Evolutionary conservation across 2,113 vertebrate genomes (phyloP).

Genomic region (Elephas maximus): DNA sequence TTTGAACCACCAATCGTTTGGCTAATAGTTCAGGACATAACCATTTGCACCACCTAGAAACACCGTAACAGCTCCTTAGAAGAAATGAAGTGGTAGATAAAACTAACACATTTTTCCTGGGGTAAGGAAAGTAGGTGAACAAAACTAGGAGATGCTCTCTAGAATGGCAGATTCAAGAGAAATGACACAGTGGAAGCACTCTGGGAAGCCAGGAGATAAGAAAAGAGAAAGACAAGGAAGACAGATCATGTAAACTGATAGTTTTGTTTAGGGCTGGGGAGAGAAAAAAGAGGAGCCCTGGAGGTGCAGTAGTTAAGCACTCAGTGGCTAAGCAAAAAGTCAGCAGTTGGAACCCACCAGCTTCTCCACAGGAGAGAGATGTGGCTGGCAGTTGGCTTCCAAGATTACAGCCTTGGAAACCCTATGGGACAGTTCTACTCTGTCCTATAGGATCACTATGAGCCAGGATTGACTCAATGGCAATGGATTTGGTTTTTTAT

Average conservation of each 20-base stretch:
- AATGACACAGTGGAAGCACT: accelerated
- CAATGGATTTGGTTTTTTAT: no score
- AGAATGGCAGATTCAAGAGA: background rate
- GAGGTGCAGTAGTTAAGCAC: no score
- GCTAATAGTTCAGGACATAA: background rate
- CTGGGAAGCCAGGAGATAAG: background rate
- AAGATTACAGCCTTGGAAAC: no score
- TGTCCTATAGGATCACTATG: no score
- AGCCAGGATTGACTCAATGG: no score
- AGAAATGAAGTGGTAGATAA: background rate
- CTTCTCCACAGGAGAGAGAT: no score
- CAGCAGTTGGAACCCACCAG: no score
- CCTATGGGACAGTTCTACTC: no score
- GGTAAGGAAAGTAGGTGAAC: background rate
- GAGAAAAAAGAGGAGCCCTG: no score
- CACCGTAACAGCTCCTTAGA: background rate
- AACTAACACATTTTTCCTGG: background rate
- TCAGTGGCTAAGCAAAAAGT: no score
- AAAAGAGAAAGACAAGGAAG: background rate
- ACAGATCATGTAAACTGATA: background rate
- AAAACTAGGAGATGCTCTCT: accelerated
- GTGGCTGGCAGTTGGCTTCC: no score
- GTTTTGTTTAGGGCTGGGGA: background rate
- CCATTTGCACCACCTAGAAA: background rate
- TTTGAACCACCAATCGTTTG: background rate